Evolutionary conservation across 2,113 vertebrate species (phyloP).

Genomic region (Chlorocebus sabaeus): DNA sequence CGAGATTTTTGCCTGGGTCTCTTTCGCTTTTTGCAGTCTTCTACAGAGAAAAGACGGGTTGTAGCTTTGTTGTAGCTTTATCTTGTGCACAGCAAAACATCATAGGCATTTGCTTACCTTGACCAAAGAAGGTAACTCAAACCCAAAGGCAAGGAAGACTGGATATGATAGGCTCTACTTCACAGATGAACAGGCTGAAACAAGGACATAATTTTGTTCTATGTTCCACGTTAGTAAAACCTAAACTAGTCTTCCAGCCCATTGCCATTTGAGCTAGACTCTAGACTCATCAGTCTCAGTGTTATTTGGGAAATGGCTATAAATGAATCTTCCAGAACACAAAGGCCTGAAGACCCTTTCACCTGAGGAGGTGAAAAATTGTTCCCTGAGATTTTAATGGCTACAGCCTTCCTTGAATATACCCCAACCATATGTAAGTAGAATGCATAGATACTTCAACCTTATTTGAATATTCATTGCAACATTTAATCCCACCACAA

Average conservation of each 20-base stretch:
- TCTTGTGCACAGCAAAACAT: not conserved
- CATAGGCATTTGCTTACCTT: slow-evolving; percentile 25
- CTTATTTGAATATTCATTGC: not conserved
- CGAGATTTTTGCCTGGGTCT: not conserved
- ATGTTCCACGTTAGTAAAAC: not conserved
- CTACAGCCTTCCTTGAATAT: not conserved
- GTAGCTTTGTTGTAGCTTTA: not conserved
- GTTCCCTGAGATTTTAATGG: not conserved
- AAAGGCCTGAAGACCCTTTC: not conserved
- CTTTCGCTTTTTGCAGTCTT: not conserved
- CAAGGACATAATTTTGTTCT: not conserved
- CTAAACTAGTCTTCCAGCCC: slow-evolving; percentile 3
- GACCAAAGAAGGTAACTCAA: not conserved
- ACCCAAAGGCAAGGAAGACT: not conserved
- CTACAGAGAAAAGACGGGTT: not conserved
- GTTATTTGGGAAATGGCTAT: not conserved
- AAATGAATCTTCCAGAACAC: slow-evolving; percentile 42
- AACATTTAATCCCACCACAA: not conserved
- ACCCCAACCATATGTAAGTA: not conserved
- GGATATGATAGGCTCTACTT: not conserved
- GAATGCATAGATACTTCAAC: slow-evolving; percentile 11
- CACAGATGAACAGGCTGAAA: not conserved
- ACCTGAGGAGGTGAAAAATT: not conserved
- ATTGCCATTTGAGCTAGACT: not conserved
- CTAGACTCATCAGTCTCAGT: not conserved